These are phyloP conservation scores for Acyrthosiphon pisum DNA, from an alignment of 1,140 invertebrate genomes.

Conservation along the genomic window DNA sequence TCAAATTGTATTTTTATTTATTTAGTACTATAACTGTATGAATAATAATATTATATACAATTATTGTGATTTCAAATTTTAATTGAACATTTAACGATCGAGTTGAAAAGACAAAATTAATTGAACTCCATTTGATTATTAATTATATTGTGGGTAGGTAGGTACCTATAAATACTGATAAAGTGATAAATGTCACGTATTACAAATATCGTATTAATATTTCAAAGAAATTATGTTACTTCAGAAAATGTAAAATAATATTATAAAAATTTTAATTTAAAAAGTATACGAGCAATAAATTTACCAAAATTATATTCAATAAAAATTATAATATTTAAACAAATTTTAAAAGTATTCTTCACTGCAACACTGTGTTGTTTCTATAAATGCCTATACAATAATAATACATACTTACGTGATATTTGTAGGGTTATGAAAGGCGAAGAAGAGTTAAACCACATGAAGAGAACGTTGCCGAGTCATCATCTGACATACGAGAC, in stretches of 20 bases:
- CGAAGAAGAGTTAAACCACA: constrained; percentile 73
- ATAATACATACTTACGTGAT: not conserved
- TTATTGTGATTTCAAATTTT: not conserved
- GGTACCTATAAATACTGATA: not conserved
- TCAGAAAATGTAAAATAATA: not conserved
- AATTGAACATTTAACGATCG: not conserved
- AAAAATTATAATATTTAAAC: no score
- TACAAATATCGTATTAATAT: not conserved
- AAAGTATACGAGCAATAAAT: no score
- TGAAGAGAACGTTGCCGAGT: constrained; percentile 70
- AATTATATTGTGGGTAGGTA: not conserved
- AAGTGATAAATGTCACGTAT: not conserved
- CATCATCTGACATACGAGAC: constrained; percentile 73
- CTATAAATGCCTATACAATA: not conserved
- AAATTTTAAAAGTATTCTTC: not conserved
- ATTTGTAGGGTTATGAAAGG: constrained; percentile 70
- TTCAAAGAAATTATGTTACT: not conserved
- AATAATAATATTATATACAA: not conserved
- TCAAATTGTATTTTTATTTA: not conserved
- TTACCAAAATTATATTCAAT: no score
- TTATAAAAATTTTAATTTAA: not conserved
- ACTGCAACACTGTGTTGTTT: not conserved
- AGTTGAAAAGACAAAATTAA: not conserved
- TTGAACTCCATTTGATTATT: not conserved
- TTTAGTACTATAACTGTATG: not conserved